phyloP scores from a whole-genome alignment of 1,140 invertebrate genomes.

The Scylla paramamosain region DNA sequence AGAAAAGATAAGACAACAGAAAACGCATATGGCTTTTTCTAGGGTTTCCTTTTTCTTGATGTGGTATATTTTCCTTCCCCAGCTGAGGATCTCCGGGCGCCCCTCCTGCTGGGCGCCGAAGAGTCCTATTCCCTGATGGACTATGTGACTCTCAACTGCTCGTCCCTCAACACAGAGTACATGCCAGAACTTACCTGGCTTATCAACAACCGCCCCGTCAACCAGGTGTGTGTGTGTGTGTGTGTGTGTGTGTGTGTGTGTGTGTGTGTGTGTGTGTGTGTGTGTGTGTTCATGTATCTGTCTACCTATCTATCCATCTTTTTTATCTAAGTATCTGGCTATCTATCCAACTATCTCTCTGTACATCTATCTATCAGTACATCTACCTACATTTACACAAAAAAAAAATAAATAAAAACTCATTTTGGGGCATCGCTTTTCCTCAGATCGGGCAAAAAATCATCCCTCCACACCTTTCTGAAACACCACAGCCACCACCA shows the following conservation, averaged over 20 bases:
- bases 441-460: no score
- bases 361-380: not conserved
- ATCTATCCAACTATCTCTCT: no score
- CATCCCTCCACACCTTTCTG: no score
- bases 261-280: not conserved
- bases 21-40: not conserved
- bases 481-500: not conserved
- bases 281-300: not conserved
- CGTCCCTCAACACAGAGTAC: constrained; percentile 64
- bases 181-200: constrained; percentile 16
- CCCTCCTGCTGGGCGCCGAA: constrained; percentile 31
- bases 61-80: not conserved
- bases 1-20: not conserved
- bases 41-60: not conserved
- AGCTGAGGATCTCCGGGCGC: constrained; percentile 52
- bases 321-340: no score
- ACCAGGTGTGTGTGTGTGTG: constrained; percentile 22
- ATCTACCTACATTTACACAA: not conserved
- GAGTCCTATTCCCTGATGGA: constrained; percentile 47
- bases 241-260: not conserved
- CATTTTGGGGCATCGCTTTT: no score
- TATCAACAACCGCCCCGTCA: constrained; percentile 43
- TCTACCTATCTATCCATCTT: no score
- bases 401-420: no score
- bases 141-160: constrained; percentile 54